Percentiles rank a stretch among this genome's conserved stretches.
These are phyloP conservation scores for Alaudala cheleensis DNA, from an alignment of 2,113 vertebrate species.

Conservation along the genomic window DNA sequence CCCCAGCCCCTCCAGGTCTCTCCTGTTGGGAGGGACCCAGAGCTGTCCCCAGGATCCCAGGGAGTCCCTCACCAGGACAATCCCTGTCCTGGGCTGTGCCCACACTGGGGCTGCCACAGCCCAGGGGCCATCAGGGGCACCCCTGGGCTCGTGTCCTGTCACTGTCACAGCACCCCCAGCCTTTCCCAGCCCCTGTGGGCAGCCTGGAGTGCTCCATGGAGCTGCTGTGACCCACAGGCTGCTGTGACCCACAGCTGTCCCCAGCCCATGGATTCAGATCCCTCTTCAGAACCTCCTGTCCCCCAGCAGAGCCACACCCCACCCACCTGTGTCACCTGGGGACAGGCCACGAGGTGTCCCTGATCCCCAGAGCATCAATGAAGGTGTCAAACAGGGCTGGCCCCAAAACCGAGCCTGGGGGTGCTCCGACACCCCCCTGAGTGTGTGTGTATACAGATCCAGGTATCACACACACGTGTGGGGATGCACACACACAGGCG, in stretches of 20 bases:
- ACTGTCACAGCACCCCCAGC: too few species aligned
- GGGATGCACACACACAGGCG: too few species aligned
- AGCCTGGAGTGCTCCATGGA: neutral
- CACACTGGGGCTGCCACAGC: too few species aligned
- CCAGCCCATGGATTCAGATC: neutral
- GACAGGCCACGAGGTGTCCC: fast-evolving
- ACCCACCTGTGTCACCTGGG: neutral
- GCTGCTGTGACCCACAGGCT: neutral
- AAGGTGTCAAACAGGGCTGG: neutral
- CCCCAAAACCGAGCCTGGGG: neutral
- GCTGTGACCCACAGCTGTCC: neutral
- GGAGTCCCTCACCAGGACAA: too few species aligned
- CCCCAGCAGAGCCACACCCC: neutral
- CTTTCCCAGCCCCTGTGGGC: neutral
- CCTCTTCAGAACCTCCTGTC: neutral
- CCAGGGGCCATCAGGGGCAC: neutral
- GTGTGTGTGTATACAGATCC: fast-evolving
- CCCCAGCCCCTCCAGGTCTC: too few species aligned
- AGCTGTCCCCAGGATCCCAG: too few species aligned
- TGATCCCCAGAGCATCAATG: fast-evolving
- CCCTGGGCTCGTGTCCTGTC: neutral
- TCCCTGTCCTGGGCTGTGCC: too few species aligned
- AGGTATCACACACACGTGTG: neutral
- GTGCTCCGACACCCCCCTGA: neutral
- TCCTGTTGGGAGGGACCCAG: too few species aligned